These are phyloP conservation scores for Caenorhabditis remanei DNA, from an alignment of 1,140 invertebrate species.

Conservation along the genomic window DNA sequence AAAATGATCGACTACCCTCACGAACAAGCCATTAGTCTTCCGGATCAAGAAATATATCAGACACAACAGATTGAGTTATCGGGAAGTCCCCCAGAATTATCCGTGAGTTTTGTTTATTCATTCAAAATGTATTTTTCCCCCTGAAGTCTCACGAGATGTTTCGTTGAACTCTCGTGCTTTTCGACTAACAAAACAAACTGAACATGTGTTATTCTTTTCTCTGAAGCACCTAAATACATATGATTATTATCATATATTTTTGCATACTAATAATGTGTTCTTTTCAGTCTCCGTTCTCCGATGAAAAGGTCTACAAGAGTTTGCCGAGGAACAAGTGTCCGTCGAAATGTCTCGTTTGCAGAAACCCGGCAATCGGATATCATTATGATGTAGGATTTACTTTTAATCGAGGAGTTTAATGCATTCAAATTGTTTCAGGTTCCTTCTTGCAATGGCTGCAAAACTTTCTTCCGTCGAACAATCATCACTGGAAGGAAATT, in stretches of 20 bases:
- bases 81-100: slow-evolving; percentile 14
- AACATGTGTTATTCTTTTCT: slow-evolving; percentile 21
- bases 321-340: slow-evolving; percentile 38
- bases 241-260: not conserved
- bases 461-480: slow-evolving; percentile 43
- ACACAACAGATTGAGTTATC: not conserved
- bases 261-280: not conserved
- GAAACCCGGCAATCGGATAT: slow-evolving; percentile 36
- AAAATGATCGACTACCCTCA: not conserved
- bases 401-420: not conserved
- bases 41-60: not conserved
- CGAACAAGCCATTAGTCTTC: not conserved
- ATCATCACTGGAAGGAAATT: slow-evolving; percentile 39
- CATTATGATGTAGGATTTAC: slow-evolving; percentile 3
- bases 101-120: not conserved
- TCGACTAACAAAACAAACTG: slow-evolving; percentile 5
- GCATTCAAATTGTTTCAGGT: not conserved
- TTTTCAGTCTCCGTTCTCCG: slow-evolving; percentile 36
- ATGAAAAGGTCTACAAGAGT: slow-evolving; percentile 34
- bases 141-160: slow-evolving; percentile 6
- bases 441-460: slow-evolving; percentile 36
- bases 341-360: slow-evolving; percentile 37
- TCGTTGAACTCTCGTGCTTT: slow-evolving; percentile 12
- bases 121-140: not conserved
- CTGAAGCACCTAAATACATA: not conserved